Percentiles rank a stretch among this genome's conserved stretches.
These are phyloP conservation scores for Subanguina moxae DNA, from an alignment of 1,140 invertebrate species.

Conservation along the genomic window DNA sequence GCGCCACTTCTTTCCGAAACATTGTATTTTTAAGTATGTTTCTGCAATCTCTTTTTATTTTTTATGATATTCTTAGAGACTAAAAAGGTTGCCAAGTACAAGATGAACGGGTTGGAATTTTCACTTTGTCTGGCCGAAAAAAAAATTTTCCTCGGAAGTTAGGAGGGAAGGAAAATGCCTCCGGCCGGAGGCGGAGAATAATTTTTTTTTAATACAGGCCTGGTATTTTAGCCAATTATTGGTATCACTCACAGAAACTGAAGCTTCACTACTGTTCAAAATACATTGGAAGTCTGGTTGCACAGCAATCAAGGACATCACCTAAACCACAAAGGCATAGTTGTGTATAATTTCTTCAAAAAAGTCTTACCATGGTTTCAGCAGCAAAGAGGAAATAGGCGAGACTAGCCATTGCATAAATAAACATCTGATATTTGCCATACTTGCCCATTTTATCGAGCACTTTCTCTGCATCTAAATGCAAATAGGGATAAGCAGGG, in stretches of 20 bases:
- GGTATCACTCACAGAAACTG: background rate
- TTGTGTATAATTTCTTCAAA: background rate
- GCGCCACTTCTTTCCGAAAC: too few relatives aligned
- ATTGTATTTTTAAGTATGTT: too few relatives aligned
- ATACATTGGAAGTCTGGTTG: slow-evolving; percentile 29
- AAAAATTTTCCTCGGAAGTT: too few relatives aligned
- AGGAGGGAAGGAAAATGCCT: too few relatives aligned
- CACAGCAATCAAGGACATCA: slow-evolving; percentile 10
- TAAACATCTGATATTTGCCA: slow-evolving; percentile 48
- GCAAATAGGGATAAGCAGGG: slow-evolving; percentile 9
- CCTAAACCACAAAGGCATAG: background rate
- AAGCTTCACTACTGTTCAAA: slow-evolving; percentile 13
- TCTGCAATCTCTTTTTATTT: too few relatives aligned
- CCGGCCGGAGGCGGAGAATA: background rate
- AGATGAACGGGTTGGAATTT: too few relatives aligned
- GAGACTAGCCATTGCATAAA: slow-evolving; percentile 43
- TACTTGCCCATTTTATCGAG: slow-evolving; percentile 42
- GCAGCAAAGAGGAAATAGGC: slow-evolving; percentile 35
- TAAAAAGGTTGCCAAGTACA: too few relatives aligned
- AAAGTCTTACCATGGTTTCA: slow-evolving; percentile 47
- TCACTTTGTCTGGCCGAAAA: too few relatives aligned
- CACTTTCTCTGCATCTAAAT: slow-evolving; percentile 48
- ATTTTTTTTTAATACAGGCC: background rate
- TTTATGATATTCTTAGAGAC: too few relatives aligned
- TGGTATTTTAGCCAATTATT: too few relatives aligned